Evolutionary conservation across 2,888 invertebrate genomes (phyloP).

Genomic region (Hirtodrosophila confusa): DNA sequence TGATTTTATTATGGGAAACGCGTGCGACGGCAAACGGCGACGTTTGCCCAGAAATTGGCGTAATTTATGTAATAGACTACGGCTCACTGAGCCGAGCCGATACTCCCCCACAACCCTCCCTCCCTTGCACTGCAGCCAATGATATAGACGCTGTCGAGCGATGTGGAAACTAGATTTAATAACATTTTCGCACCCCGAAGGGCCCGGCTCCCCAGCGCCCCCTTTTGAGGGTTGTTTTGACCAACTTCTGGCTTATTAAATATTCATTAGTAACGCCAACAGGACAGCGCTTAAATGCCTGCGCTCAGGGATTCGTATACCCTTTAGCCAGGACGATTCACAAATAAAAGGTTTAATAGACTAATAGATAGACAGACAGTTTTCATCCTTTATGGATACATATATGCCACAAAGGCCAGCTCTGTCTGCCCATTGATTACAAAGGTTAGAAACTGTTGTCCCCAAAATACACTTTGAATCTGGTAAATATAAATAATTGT

Average conservation of each 20-base stretch:
- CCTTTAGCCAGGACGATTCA: slow-evolving; percentile 5
- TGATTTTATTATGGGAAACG: slow-evolving; percentile 71
- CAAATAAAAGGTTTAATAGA: not conserved
- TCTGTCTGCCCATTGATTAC: too few relatives aligned
- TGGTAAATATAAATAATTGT: too few relatives aligned
- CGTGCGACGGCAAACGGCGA: slow-evolving; percentile 56
- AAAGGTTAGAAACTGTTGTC: too few relatives aligned
- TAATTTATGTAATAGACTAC: slow-evolving; percentile 79
- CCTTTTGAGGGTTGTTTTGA: slow-evolving; percentile 46
- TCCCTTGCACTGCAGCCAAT: slow-evolving; percentile 47
- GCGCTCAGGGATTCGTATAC: slow-evolving; percentile 23
- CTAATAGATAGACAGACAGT: too few relatives aligned
- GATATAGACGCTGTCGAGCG: slow-evolving; percentile 65
- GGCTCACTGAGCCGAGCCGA: slow-evolving; percentile 46
- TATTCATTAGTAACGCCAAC: slow-evolving; percentile 79
- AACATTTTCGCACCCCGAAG: slow-evolving; percentile 58
- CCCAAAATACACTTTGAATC: too few relatives aligned
- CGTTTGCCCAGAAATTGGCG: slow-evolving; percentile 61
- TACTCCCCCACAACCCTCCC: not conserved
- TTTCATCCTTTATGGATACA: too few relatives aligned
- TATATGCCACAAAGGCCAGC: too few relatives aligned
- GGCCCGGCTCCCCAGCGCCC: slow-evolving; percentile 3
- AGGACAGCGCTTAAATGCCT: slow-evolving; percentile 21
- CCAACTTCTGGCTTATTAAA: slow-evolving; percentile 73
- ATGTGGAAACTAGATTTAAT: slow-evolving; percentile 82